Conservation (phyloP, 2,888 invertebrate genomes). For the Callyntrura guangdongensis region DNA sequence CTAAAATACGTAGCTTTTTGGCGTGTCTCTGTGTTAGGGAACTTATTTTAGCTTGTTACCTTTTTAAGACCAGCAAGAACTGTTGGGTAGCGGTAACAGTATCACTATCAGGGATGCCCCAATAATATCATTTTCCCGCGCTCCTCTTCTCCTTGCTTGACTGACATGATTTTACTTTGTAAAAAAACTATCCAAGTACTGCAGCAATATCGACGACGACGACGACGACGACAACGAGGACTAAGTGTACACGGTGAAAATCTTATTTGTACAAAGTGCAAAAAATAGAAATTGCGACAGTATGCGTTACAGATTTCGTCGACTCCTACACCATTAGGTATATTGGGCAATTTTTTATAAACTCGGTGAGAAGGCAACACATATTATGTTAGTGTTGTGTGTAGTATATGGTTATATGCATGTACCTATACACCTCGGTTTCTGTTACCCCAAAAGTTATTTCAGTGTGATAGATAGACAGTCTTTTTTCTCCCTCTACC, state of each 20-base stretch:
- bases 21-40: no score
- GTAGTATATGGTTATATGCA: no score
- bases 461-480: conserved; percentile 64
- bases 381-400: not conserved
- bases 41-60: not conserved
- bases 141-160: conserved; percentile 2
- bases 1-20: conserved; percentile 12
- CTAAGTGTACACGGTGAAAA: not conserved
- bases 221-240: not conserved
- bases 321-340: not conserved
- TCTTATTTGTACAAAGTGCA: conserved; percentile 33
- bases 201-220: not conserved
- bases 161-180: not conserved
- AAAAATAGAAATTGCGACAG: not conserved
- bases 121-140: not conserved
- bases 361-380: not conserved
- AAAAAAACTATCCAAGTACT: not conserved
- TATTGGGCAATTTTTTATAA: not conserved
- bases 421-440: no score
- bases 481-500: not conserved
- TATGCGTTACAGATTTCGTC: not conserved
- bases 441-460: not conserved
- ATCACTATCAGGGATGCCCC: not conserved
- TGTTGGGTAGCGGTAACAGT: no score
- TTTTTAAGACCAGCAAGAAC: no score